phyloP scores from a whole-genome alignment of 2,113 vertebrate genomes.

The Cinclus mexicanus region DNA sequence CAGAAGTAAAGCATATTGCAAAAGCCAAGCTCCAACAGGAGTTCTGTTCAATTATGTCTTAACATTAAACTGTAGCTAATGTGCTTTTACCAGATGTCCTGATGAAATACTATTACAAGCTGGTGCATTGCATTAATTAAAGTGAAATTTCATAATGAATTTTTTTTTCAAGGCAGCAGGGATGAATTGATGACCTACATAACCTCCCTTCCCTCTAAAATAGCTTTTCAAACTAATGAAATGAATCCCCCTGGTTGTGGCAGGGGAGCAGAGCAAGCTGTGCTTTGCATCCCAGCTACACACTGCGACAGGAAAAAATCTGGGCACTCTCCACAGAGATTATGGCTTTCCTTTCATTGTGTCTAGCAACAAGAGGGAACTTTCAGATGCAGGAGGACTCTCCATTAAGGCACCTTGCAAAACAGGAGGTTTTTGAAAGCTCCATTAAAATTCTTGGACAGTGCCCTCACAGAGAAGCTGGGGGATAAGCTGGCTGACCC shows the following conservation, averaged over 20 bases:
- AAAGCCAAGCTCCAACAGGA: conserved; percentile 22
- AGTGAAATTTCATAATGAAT: conserved; percentile 57
- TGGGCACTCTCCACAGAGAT: not conserved
- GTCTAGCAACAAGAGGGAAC: not conserved
- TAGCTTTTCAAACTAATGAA: conserved; percentile 36
- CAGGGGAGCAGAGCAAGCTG: not conserved
- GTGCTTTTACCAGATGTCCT: conserved; percentile 55
- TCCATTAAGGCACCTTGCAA: not conserved
- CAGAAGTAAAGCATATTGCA: not conserved
- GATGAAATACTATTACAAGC: conserved; percentile 48
- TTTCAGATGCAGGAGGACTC: not conserved
- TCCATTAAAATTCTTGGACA: conserved; percentile 26
- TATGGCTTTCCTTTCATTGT: not conserved
- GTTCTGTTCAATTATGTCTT: conserved; percentile 20
- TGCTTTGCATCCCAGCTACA: not conserved
- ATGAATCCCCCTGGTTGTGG: not conserved
- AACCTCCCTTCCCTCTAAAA: not conserved
- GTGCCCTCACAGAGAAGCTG: not conserved
- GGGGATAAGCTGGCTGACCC: conserved; percentile 6
- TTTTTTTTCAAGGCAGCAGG: conserved; percentile 36
- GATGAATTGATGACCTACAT: conserved; percentile 30
- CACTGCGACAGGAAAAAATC: not conserved
- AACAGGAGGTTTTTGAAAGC: not conserved
- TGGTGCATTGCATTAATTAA: conserved; percentile 42
- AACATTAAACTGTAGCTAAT: conserved; percentile 32